These are phyloP conservation scores for Ruditapes philippinarum DNA, from an alignment of 1,140 invertebrate genomes.

Conservation along the genomic window DNA sequence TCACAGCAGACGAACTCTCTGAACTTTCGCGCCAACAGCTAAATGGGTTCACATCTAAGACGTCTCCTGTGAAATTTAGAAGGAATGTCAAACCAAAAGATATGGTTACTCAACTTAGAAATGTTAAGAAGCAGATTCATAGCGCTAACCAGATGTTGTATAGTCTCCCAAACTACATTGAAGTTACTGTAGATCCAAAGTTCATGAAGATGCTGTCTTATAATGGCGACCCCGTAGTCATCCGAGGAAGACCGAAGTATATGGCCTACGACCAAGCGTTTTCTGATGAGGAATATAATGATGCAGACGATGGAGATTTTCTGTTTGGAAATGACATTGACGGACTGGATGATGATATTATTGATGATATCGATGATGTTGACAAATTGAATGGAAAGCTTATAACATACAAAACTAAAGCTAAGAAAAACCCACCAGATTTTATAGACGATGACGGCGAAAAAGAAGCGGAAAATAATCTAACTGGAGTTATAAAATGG, in stretches of 20 bases:
- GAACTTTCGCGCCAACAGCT: constrained; percentile 36
- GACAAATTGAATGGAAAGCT: neutral
- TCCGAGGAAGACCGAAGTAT: constrained; percentile 53
- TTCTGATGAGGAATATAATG: constrained; percentile 42
- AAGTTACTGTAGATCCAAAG: constrained; percentile 42
- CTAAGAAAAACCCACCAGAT: neutral
- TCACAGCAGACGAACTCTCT: constrained; percentile 60
- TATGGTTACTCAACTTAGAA: constrained; percentile 43
- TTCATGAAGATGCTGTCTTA: constrained; percentile 42
- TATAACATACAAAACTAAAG: constrained; percentile 13
- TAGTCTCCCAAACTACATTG: constrained; percentile 55
- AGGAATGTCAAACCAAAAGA: constrained; percentile 34
- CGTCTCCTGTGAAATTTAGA: constrained; percentile 17
- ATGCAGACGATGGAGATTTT: neutral
- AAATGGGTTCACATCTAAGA: constrained; percentile 23
- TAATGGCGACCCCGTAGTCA: constrained; percentile 47
- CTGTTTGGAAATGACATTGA: constrained; percentile 18
- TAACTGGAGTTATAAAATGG: constrained; percentile 43
- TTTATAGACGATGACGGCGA: neutral
- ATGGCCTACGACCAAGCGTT: constrained; percentile 3
- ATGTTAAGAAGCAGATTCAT: constrained; percentile 16
- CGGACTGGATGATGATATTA: neutral
- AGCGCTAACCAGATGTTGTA: constrained; percentile 11
- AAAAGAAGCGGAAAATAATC: neutral
- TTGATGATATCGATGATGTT: neutral